Evolutionary conservation across 2,113 vertebrate genomes (phyloP).

Genomic region (Festucalex cinctus): DNA sequence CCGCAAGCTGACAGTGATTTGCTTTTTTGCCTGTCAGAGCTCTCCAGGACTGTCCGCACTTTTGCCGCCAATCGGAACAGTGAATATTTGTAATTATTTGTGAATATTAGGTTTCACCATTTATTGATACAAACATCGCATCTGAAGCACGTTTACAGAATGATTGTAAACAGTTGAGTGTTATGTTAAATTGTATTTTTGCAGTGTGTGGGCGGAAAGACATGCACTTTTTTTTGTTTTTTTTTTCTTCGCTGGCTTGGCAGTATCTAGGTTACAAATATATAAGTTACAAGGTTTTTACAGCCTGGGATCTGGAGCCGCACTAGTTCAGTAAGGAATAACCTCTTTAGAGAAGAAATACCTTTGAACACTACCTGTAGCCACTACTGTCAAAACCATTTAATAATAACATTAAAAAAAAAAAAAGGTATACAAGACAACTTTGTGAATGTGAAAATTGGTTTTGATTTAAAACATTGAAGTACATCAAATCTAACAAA

Average conservation of each 20-base stretch:
- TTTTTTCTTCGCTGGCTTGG: constrained; percentile 52
- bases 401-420: too few species aligned
- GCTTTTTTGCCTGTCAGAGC: constrained; percentile 31
- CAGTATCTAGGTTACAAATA: constrained; percentile 43
- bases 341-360: too few species aligned
- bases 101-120: constrained; percentile 46
- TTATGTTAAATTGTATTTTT: constrained; percentile 10
- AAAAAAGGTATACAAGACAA: too few species aligned
- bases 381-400: too few species aligned
- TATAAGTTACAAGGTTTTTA: constrained; percentile 6
- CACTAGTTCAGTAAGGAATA: too few species aligned
- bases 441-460: too few species aligned
- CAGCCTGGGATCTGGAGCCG: neutral
- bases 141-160: neutral
- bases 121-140: neutral
- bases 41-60: constrained; percentile 45
- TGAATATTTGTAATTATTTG: constrained; percentile 33
- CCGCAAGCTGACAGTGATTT: constrained; percentile 30
- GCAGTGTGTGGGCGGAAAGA: constrained; percentile 36
- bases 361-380: too few species aligned
- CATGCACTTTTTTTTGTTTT: constrained; percentile 11
- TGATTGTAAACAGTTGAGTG: neutral
- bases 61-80: constrained; percentile 16
- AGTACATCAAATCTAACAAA: too few species aligned
- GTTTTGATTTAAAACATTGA: too few species aligned